Evolutionary conservation across 2,888 invertebrate genomes (phyloP).

Genomic region (Melieria picta): DNA sequence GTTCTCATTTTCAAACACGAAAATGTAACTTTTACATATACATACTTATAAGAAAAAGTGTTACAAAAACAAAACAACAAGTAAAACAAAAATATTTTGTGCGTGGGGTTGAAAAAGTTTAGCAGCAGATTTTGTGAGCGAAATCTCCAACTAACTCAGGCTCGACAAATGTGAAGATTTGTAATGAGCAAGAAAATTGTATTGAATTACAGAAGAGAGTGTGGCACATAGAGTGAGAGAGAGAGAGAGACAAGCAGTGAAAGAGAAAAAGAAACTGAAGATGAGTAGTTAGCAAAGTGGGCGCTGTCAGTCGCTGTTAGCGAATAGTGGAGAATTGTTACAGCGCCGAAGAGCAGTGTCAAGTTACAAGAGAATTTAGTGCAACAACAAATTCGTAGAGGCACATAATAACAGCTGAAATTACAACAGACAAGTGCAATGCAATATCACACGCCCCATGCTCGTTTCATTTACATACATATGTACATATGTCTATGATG

Average conservation of each 20-base stretch:
- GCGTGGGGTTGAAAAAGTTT: neutral
- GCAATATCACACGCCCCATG: constrained; percentile 37
- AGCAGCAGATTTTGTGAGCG: neutral
- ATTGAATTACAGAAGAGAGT: neutral
- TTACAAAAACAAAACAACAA: constrained; percentile 6
- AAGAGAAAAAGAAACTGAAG: neutral
- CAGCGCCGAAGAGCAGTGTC: neutral
- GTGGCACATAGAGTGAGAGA: neutral
- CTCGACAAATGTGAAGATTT: neutral
- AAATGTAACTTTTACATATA: neutral
- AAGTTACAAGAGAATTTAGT: constrained; percentile 24
- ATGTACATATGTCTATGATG: neutral
- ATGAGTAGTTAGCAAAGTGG: neutral
- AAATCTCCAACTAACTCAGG: too few relatives aligned
- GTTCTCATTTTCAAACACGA: neutral
- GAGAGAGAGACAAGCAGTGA: constrained; percentile 14
- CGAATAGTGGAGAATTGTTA: neutral
- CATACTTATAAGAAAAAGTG: constrained; percentile 1
- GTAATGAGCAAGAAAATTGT: neutral
- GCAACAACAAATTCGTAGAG: too few relatives aligned
- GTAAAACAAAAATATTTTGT: neutral
- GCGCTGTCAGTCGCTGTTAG: neutral
- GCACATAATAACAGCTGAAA: too few relatives aligned
- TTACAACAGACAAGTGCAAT: constrained; percentile 24
- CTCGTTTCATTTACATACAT: constrained; percentile 25